Conservation (phyloP, 1,140 invertebrate species). For the Platyura marginata region DNA sequence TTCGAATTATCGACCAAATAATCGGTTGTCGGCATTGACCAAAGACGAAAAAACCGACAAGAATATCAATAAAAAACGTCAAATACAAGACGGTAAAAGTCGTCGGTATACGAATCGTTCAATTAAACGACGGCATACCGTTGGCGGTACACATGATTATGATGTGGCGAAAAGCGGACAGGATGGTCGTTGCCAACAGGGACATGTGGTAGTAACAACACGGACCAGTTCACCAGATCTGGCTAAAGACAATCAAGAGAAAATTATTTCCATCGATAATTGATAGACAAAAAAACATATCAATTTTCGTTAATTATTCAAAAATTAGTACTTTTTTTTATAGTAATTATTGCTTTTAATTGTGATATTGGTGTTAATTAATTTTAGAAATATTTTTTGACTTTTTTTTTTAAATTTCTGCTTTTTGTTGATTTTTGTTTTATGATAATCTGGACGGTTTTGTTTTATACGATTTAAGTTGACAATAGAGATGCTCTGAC, state of each 20-base stretch:
- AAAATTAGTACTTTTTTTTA: no score
- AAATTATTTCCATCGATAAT: no score
- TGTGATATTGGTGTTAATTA: no score
- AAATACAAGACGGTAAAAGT: conserved; percentile 28
- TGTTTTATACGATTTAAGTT: no score
- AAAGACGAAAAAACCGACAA: conserved; percentile 69
- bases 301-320: no score
- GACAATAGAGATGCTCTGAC: no score
- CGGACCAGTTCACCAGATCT: background rate
- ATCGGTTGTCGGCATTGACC: conserved; percentile 46
- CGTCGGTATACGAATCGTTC: conserved; percentile 32
- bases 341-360: no score
- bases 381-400: no score
- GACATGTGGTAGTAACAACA: background rate
- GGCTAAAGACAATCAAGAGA: background rate
- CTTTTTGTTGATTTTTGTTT: no score
- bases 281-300: no score
- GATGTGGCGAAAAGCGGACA: conserved; percentile 16
- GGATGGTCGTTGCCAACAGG: background rate
- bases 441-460: no score
- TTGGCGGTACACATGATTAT: conserved; percentile 73
- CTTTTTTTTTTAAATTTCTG: no score
- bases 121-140: conserved; percentile 77
- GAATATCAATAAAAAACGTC: conserved; percentile 52
- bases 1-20: conserved; percentile 24